phyloP scores from a whole-genome alignment of 2,797 vertebrate genomes.

The Acanthopagrus latus region DNA sequence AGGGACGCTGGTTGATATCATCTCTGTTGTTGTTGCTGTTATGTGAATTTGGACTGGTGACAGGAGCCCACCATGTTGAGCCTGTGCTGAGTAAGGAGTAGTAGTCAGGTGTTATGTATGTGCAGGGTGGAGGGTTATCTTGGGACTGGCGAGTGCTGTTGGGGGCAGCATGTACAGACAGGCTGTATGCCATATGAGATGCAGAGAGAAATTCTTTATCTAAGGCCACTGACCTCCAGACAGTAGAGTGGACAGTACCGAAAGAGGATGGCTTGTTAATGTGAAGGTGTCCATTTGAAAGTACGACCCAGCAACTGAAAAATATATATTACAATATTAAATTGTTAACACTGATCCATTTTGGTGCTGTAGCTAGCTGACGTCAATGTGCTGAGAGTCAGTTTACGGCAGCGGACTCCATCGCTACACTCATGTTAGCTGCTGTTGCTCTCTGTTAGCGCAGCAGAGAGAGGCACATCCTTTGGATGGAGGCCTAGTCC shows the following conservation, averaged over 20 bases:
- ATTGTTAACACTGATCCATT: not conserved
- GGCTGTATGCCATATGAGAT: conserved; percentile 58
- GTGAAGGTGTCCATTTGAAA: not conserved
- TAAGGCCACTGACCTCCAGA: conserved; percentile 36
- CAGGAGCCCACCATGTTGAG: conserved; percentile 39
- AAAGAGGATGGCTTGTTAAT: not conserved
- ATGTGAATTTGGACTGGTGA: conserved; percentile 36
- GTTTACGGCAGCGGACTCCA: too few species aligned
- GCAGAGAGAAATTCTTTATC: conserved; percentile 49
- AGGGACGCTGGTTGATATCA: conserved; percentile 14
- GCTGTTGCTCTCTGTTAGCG: too few species aligned
- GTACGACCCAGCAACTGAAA: not conserved
- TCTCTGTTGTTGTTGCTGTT: conserved; percentile 22
- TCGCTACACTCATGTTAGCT: too few species aligned
- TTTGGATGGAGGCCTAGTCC: too few species aligned
- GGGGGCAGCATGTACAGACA: conserved; percentile 44
- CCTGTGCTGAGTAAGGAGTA: conserved; percentile 53
- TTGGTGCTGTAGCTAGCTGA: not conserved
- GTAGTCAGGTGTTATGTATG: conserved; percentile 25
- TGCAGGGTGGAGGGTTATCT: conserved; percentile 40
- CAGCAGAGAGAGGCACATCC: too few species aligned
- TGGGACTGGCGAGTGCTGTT: conserved; percentile 37
- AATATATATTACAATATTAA: not conserved
- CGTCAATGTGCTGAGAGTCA: too few species aligned
- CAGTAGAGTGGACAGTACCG: conserved; percentile 12